Evolutionary conservation across 2,113 vertebrate genomes (phyloP), one percentile per base, ranked within the genome.

Genomic region (Chelonoidis abingdonii): DNA sequence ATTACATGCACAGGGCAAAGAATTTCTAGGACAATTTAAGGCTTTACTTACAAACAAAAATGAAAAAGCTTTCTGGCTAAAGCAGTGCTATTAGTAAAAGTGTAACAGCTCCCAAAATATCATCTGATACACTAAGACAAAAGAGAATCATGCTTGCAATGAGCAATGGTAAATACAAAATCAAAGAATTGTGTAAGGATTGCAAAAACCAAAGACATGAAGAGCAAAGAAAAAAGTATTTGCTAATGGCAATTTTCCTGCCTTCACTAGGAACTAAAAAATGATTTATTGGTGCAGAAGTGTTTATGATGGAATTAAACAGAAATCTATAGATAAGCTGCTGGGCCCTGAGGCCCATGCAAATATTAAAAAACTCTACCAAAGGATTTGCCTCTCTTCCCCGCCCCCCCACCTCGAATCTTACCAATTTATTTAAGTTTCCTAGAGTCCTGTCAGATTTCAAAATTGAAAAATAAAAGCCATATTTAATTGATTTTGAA

Each of bases 31-130:
- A 88, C 75, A 76, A 44, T 69, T 69, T 35, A 69, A 76, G 21
- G 44, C 54, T 84, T 97, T 95, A 89, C 89, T 95, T 82, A 65
- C 75, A 80, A 76, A 44, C 35, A 57, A 93, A 95, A 91, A 27
- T 24, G 78, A 83, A 94, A 93, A 93, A 75, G 62, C 21, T 75
- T 24, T 75, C 75, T 95, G 79, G 89, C 24, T 87, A 93, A 80
- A 78, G 75, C 24, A 27, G 4, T 44, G 24, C 25, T 78, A 78
- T 35, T 92, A 90, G 83, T 92, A 25, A 96, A 41, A 93, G 53
- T 92, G 93, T 65, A 97, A 31, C 54, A 62, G 19, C 24, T 91
- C 75, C 86, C 83, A 50, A 91, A 83, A 72, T 89, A 92, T 38
- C 3, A 0, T 80, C 38, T 87, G 80, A n/a, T 52, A 24, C 79